A percentile compares a stretch with the other conserved stretches of the same genome.
These are phyloP conservation scores for Cordilura impudica DNA, from an alignment of 2,888 invertebrate species.

Conservation along the genomic window DNA sequence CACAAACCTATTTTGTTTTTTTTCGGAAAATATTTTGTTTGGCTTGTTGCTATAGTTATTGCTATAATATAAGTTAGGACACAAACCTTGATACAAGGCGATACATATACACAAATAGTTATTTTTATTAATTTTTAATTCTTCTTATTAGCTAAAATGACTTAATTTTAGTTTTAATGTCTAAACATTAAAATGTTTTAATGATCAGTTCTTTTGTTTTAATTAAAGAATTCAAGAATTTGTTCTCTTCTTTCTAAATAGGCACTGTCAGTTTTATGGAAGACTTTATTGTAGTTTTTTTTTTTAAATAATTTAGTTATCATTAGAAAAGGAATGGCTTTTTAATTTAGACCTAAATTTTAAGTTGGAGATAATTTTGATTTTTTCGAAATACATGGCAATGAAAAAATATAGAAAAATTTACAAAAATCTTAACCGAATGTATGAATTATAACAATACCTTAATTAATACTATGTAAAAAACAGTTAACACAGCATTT, in stretches of 20 bases:
- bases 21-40: conserved; percentile 43
- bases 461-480: conserved; percentile 38
- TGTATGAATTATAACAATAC: conserved; percentile 23
- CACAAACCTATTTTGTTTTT: conserved; percentile 62
- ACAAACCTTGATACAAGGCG: conserved; percentile 78
- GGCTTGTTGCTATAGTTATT: conserved; percentile 61
- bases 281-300: conserved; percentile 32
- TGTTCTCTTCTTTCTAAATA: conserved; percentile 36
- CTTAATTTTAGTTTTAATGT: conserved; percentile 48
- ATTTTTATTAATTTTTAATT: background rate
- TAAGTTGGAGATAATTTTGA: background rate
- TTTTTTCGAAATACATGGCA: conserved; percentile 37
- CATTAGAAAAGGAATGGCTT: conserved; percentile 22
- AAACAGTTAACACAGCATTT: conserved; percentile 61
- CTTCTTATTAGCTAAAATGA: conserved; percentile 47
- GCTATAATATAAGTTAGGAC: conserved; percentile 67
- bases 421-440: conserved; percentile 25
- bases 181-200: conserved; percentile 37
- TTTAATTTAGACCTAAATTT: conserved; percentile 15
- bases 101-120: conserved; percentile 58
- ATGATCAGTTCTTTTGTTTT: conserved; percentile 52
- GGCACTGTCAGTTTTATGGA: conserved; percentile 41
- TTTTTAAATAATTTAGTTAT: background rate
- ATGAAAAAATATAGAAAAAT: conserved; percentile 1
- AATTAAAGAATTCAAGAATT: conserved; percentile 10